Conservation (phyloP, 1,140 invertebrate species). For the Calliphora vicina region DNA sequence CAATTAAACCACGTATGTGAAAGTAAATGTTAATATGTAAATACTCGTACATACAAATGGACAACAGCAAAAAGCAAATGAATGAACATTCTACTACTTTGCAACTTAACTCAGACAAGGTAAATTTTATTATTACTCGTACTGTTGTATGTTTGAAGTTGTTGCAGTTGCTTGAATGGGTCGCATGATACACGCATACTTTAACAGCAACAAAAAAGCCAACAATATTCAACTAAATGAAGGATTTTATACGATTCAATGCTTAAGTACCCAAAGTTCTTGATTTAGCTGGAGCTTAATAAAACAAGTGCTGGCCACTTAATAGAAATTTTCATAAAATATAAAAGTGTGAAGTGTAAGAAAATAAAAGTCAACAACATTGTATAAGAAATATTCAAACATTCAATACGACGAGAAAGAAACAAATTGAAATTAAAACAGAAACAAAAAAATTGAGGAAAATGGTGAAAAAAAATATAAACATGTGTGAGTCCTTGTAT, state of each 20-base stretch:
- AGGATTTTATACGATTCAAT: neutral
- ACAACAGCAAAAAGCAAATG: neutral
- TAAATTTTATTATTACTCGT: neutral
- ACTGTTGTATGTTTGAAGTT: neutral
- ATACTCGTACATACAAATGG: neutral
- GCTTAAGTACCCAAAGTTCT: neutral
- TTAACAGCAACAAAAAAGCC: neutral
- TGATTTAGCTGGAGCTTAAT: conserved; percentile 1
- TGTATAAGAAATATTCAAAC: no score
- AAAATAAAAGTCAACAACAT: neutral
- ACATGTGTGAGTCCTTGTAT: no score
- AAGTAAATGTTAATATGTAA: neutral
- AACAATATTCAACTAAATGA: neutral
- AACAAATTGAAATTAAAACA: neutral
- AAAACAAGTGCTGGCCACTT: neutral
- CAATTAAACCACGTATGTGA: neutral
- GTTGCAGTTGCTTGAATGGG: neutral
- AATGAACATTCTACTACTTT: neutral
- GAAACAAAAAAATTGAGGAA: neutral
- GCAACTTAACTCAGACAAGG: neutral
- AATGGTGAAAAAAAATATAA: no score
- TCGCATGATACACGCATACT: conserved; percentile 25
- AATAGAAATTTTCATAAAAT: neutral
- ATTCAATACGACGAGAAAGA: neutral
- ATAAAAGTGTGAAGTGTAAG: neutral